These are phyloP conservation scores for Octomys mimax DNA, from an alignment of 2,797 vertebrate genomes.

Conservation along the genomic window DNA sequence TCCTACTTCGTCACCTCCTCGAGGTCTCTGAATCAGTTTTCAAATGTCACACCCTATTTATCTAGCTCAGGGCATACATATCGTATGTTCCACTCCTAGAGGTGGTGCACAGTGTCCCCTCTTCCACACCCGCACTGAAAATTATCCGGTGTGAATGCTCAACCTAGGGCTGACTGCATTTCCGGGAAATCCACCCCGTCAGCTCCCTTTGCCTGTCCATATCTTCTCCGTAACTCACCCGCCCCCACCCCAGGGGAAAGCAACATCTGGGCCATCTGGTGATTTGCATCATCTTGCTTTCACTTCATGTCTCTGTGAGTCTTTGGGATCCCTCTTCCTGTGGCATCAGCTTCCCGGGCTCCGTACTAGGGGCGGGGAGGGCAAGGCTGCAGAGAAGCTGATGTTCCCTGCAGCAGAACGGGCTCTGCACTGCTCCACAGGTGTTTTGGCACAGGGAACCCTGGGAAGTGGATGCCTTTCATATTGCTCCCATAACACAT, in stretches of 20 bases:
- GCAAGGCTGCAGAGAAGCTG: background rate
- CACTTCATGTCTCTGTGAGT: background rate
- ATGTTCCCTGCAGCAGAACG: no score
- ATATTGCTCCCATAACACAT: background rate
- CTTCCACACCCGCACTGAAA: background rate
- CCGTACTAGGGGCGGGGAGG: background rate
- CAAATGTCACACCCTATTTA: background rate
- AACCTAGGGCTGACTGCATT: background rate
- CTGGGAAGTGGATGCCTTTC: background rate
- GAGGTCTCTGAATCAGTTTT: background rate
- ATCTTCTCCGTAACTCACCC: background rate
- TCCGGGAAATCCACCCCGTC: background rate
- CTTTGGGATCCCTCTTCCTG: background rate
- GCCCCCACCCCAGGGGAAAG: no score
- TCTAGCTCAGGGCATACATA: fast-evolving
- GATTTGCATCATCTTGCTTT: background rate
- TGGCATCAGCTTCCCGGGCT: background rate
- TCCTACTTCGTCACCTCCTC: background rate
- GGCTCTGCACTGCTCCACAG: background rate
- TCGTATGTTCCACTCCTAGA: background rate
- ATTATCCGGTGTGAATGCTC: background rate
- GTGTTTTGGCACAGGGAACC: background rate
- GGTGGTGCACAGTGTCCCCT: no score
- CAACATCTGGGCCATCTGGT: background rate
- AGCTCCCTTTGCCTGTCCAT: background rate